Evolutionary conservation across 2,888 invertebrate genomes (phyloP).

Genomic region (Drosophila birchii): DNA sequence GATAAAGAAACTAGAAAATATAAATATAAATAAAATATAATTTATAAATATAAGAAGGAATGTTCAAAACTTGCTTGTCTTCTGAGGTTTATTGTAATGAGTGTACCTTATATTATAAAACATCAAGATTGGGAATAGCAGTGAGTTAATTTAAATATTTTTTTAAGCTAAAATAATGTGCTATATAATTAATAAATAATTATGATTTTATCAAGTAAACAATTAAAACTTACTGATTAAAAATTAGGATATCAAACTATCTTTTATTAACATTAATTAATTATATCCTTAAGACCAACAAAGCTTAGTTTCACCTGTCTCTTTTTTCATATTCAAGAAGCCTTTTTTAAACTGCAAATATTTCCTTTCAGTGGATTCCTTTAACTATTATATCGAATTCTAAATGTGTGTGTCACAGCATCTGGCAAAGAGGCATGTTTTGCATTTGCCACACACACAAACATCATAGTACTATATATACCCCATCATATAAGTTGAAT

Average conservation of each 20-base stretch:
- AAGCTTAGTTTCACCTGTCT: background rate
- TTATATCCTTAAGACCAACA: background rate
- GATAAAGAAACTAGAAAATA: background rate
- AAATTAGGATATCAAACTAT: too few relatives aligned
- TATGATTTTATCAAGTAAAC: background rate
- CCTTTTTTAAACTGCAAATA: background rate
- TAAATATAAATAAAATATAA: too few relatives aligned
- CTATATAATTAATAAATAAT: background rate
- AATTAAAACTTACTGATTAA: background rate
- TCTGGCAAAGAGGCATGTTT: conserved; percentile 66
- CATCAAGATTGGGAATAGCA: background rate
- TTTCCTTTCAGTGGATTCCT: background rate
- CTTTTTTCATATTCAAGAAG: background rate
- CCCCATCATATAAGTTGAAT: conserved; percentile 53
- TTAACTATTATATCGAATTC: conserved; percentile 5
- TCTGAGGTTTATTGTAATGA: background rate
- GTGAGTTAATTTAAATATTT: background rate
- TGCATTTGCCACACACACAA: conserved; percentile 55
- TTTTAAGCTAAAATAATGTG: background rate
- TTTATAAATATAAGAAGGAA: background rate
- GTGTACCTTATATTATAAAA: background rate
- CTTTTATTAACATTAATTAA: background rate
- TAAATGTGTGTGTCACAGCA: conserved; percentile 24
- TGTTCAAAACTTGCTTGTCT: background rate
- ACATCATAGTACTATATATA: background rate